Conservation (phyloP, 2,113 vertebrate species). For the Acinonyx jubatus region DNA sequence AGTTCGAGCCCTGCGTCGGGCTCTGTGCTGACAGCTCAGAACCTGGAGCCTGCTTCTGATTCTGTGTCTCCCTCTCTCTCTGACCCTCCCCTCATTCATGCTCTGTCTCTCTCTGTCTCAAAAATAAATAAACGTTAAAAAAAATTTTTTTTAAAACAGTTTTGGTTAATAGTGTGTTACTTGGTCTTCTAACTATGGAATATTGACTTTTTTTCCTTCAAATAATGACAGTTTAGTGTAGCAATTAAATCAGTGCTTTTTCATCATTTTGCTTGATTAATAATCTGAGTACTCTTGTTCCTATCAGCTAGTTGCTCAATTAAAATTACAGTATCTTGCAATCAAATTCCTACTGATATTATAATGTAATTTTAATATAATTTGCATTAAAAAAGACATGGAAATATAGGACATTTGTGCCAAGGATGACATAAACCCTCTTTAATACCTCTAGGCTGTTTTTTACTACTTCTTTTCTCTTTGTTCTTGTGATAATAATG, state of each 20-base stretch:
- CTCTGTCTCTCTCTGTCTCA: too few relatives aligned
- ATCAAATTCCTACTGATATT: conserved; percentile 31
- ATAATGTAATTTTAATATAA: not conserved
- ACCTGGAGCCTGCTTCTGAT: too few relatives aligned
- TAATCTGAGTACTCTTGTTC: not conserved
- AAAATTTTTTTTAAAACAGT: not conserved
- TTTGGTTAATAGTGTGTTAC: not conserved
- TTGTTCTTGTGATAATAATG: not conserved
- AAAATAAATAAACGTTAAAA: too few relatives aligned
- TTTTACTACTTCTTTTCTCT: not conserved
- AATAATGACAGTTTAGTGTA: not conserved
- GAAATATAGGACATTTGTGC: not conserved
- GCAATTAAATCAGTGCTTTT: conserved; percentile 14
- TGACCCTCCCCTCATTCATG: too few relatives aligned
- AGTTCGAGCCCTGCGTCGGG: rapidly evolving
- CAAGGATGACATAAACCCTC: not conserved
- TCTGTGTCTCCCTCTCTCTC: too few relatives aligned
- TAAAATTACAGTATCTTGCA: conserved; percentile 33
- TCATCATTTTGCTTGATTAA: conserved; percentile 15
- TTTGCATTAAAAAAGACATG: not conserved
- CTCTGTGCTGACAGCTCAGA: too few relatives aligned
- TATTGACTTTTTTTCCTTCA: conserved; percentile 1
- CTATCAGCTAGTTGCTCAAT: conserved; percentile 35
- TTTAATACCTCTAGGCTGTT: not conserved
- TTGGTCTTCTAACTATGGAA: not conserved